phyloP scores from a whole-genome alignment of 2,888 invertebrate genomes.

The Neoscelio sp. region DNA sequence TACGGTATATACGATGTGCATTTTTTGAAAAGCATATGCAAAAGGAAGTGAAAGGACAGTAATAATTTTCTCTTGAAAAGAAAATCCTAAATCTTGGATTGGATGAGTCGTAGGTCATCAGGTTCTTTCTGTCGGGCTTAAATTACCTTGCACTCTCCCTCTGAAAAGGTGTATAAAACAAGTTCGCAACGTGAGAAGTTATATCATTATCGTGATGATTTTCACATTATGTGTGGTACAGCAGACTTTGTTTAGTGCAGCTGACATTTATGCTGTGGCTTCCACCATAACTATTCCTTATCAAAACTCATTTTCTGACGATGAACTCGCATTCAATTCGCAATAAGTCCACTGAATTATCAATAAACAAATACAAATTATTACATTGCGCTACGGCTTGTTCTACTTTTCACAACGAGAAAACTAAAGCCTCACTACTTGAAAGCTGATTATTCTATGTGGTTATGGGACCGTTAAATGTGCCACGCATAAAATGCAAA shows the following conservation, averaged over 20 bases:
- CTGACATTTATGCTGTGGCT: constrained; percentile 48
- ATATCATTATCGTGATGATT: constrained; percentile 46
- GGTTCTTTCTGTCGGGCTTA: constrained; percentile 17
- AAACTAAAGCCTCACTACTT: constrained; percentile 45
- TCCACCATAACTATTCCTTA: constrained; percentile 37
- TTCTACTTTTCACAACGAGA: constrained; percentile 58
- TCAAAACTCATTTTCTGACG: constrained; percentile 38
- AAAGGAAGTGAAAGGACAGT: too few relatives aligned
- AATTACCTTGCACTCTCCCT: constrained; percentile 24
- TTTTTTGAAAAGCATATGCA: too few relatives aligned
- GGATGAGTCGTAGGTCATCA: constrained; percentile 13
- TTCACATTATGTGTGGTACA: constrained; percentile 17
- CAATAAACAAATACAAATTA: constrained; percentile 62
- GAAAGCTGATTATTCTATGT: constrained; percentile 37
- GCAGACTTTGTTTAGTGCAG: constrained; percentile 11
- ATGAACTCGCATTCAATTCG: constrained; percentile 23
- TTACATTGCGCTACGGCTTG: constrained; percentile 22
- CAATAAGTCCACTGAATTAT: constrained; percentile 35
- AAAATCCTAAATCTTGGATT: too few relatives aligned
- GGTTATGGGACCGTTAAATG: constrained; percentile 54
- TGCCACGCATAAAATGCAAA: constrained; percentile 47
- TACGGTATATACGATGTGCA: too few relatives aligned
- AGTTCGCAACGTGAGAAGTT: constrained; percentile 48
- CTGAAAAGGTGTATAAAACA: constrained; percentile 5
- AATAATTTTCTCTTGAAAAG: neutral